Conservation (phyloP, 1,140 invertebrate genomes). For the Aphaenogaster floridana region DNA sequence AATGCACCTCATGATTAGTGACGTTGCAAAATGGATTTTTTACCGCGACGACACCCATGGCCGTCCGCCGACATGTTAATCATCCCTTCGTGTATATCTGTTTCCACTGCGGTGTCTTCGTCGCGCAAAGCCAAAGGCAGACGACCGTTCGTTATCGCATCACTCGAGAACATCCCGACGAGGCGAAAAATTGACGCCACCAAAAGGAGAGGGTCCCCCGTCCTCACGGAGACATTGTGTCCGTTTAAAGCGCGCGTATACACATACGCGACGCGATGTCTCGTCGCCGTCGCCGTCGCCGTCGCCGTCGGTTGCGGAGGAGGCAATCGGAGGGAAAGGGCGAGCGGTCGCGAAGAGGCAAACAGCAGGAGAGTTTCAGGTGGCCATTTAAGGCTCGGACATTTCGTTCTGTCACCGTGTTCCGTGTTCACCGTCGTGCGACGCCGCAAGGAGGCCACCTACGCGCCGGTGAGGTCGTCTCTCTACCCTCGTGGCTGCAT, state of each 20-base stretch:
- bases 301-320: conserved; percentile 7
- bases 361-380: conserved; percentile 73
- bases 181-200: conserved; percentile 61
- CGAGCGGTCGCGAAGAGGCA: conserved; percentile 34
- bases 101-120: not conserved
- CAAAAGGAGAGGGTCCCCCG: not conserved
- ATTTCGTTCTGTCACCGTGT: conserved; percentile 86
- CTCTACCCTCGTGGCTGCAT: conserved; percentile 76
- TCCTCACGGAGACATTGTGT: conserved; percentile 51
- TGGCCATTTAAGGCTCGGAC: conserved; percentile 85
- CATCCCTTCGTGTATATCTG: not conserved
- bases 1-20: conserved; percentile 1
- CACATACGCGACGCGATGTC: conserved; percentile 30
- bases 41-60: not conserved
- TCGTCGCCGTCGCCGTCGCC: conserved; percentile 37
- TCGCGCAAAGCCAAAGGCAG: not conserved
- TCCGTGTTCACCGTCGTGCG: conserved; percentile 79
- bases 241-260: conserved; percentile 39
- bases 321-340: conserved; percentile 31
- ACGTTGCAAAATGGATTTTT: conserved; percentile 8
- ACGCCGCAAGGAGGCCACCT: conserved; percentile 82
- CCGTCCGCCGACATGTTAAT: conserved; percentile 18
- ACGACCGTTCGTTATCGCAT: conserved; percentile 42
- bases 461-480: conserved; percentile 77
- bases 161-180: conserved; percentile 34